phyloP scores from a whole-genome alignment of 2,113 vertebrate species.

The Scortum barcoo region DNA sequence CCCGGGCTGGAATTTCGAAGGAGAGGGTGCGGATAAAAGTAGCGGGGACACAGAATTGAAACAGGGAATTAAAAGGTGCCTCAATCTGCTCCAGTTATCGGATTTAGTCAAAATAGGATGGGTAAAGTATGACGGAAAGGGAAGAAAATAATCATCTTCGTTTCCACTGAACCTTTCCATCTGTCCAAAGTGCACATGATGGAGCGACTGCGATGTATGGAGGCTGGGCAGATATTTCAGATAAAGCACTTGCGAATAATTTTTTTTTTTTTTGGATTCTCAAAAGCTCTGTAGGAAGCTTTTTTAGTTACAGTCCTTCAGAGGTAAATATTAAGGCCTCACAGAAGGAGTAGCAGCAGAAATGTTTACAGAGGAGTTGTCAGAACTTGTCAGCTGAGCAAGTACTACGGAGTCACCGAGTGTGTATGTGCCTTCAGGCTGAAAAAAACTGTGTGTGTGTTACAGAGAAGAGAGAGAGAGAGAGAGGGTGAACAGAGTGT shows the following conservation, averaged over 20 bases:
- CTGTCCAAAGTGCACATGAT: constrained; percentile 27
- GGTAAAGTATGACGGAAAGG: constrained; percentile 27
- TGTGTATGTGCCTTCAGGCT: constrained; percentile 55
- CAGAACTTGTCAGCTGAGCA: constrained; percentile 74
- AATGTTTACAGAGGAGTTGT: constrained; percentile 77
- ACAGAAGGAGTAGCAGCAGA: constrained; percentile 57
- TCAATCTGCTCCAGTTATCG: constrained; percentile 36
- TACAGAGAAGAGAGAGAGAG: constrained; percentile 8
- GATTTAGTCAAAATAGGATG: constrained; percentile 40
- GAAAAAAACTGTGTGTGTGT: constrained; percentile 25
- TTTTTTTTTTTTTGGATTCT: constrained; percentile 27
- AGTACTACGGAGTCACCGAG: constrained; percentile 46
- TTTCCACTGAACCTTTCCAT: constrained; percentile 20
- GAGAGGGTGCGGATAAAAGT: constrained; percentile 51
- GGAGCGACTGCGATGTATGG: constrained; percentile 15
- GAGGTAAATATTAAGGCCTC: constrained; percentile 46
- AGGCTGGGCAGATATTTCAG: constrained; percentile 15
- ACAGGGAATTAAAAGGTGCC: constrained; percentile 44
- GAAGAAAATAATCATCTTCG: constrained; percentile 39
- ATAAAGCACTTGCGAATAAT: constrained; percentile 36
- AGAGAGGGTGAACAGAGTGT: constrained; percentile 23
- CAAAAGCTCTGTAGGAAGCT: constrained; percentile 26
- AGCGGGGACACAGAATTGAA: constrained; percentile 39
- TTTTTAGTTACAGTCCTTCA: constrained; percentile 42
- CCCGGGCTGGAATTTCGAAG: constrained; percentile 77